These are phyloP conservation scores for Leptinotarsa haldemani DNA, from an alignment of 2,888 invertebrate species.

Conservation along the genomic window DNA sequence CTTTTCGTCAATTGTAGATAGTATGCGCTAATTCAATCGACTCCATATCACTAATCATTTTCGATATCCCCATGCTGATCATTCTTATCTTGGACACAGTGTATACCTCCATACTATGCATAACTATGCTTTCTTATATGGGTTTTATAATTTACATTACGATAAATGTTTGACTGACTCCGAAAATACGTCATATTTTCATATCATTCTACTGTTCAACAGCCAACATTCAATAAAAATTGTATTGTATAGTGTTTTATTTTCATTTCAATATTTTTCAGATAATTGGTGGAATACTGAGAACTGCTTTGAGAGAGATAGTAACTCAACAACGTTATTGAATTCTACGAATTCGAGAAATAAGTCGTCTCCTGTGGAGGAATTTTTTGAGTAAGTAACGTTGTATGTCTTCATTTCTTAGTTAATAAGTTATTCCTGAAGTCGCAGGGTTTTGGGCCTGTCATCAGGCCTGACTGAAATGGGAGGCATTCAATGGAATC, in stretches of 20 bases:
- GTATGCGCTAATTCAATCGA: too few relatives aligned
- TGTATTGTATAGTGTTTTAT: too few relatives aligned
- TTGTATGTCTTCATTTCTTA: background rate
- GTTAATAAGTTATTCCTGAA: slow-evolving; percentile 48
- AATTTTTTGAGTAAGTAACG: slow-evolving; percentile 70
- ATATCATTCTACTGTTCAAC: background rate
- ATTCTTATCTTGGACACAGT: too few relatives aligned
- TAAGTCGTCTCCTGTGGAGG: slow-evolving; percentile 69
- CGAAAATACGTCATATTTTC: too few relatives aligned
- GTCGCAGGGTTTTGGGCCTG: slow-evolving; percentile 73
- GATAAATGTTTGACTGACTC: too few relatives aligned
- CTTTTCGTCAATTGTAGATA: too few relatives aligned
- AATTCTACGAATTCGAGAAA: slow-evolving; percentile 42
- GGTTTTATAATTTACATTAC: too few relatives aligned
- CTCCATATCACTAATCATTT: too few relatives aligned
- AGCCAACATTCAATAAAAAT: background rate
- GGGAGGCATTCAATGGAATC: slow-evolving; percentile 76
- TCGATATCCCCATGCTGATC: too few relatives aligned
- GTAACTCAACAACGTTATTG: slow-evolving; percentile 26
- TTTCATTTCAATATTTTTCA: slow-evolving; percentile 53
- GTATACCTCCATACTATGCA: too few relatives aligned
- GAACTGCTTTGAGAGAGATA: slow-evolving; percentile 63
- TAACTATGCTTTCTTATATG: too few relatives aligned
- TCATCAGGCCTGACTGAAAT: slow-evolving; percentile 72
- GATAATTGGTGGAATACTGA: slow-evolving; percentile 77